A percentile compares a stretch with the other conserved stretches of the same genome.
These are phyloP conservation scores for Paradoxurus hermaphroditus DNA, from an alignment of 2,113 vertebrate genomes.

Conservation along the genomic window DNA sequence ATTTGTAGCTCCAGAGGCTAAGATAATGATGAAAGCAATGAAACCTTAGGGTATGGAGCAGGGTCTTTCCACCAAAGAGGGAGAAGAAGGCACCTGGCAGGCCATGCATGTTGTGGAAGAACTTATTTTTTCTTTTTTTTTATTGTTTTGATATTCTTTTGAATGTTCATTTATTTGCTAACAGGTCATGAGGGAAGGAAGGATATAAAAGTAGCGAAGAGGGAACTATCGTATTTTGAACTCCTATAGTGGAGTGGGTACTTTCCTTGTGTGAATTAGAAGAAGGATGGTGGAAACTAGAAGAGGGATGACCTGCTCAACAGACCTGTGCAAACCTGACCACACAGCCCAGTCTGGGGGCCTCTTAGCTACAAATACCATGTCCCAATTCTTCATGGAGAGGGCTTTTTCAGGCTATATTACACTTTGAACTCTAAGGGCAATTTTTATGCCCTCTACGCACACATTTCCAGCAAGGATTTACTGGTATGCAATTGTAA, in stretches of 20 bases:
- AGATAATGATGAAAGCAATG: slow-evolving; percentile 79
- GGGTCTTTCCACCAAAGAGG: slow-evolving; percentile 74
- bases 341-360: neutral
- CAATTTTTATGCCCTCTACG: neutral
- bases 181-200: neutral
- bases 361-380: neutral
- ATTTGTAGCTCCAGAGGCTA: slow-evolving; percentile 81
- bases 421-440: neutral
- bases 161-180: slow-evolving; percentile 29
- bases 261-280: neutral
- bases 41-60: slow-evolving; percentile 75
- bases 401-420: neutral
- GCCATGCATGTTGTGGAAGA: neutral
- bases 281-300: neutral
- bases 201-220: neutral
- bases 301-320: neutral
- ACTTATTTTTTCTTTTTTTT: neutral
- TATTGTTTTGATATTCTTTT: neutral
- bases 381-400: neutral
- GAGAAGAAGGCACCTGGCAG: slow-evolving; percentile 69
- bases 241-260: neutral
- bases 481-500: neutral
- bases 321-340: neutral
- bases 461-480: neutral
- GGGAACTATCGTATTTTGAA: neutral